Evolutionary conservation across 2,113 vertebrate genomes (phyloP).

Genomic region (Salminus brasiliensis): DNA sequence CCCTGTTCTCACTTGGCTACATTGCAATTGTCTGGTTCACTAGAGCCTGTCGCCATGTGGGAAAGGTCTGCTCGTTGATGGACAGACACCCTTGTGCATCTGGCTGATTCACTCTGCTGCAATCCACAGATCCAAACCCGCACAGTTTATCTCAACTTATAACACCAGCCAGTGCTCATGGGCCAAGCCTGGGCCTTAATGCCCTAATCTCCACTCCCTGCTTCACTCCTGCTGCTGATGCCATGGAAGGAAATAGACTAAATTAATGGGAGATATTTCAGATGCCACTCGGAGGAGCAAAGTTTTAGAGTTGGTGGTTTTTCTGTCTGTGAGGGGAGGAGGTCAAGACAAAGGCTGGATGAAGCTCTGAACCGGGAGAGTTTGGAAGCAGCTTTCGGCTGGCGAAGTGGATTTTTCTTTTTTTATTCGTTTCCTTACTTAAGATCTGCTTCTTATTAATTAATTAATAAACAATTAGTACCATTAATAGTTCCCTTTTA

Average conservation of each 20-base stretch:
- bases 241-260: slow-evolving; percentile 34
- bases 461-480: too few relatives aligned
- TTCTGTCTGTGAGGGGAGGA: background rate
- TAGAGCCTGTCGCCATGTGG: slow-evolving; percentile 78
- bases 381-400: slow-evolving; percentile 25
- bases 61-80: slow-evolving; percentile 78
- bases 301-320: slow-evolving; percentile 23
- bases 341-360: slow-evolving; percentile 15
- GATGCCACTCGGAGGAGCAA: slow-evolving; percentile 30
- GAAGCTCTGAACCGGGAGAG: slow-evolving; percentile 7
- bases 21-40: slow-evolving; percentile 83
- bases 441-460: too few relatives aligned
- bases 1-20: slow-evolving; percentile 81
- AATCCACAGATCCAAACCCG: slow-evolving; percentile 69
- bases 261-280: slow-evolving; percentile 47
- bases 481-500: too few relatives aligned
- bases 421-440: too few relatives aligned
- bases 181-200: slow-evolving; percentile 44
- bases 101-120: slow-evolving; percentile 73
- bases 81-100: slow-evolving; percentile 76
- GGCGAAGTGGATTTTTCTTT: slow-evolving; percentile 11
- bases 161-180: slow-evolving; percentile 31
- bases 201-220: slow-evolving; percentile 42
- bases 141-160: slow-evolving; percentile 72
- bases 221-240: slow-evolving; percentile 32